Conservation (phyloP, 1,140 invertebrate genomes). For the Drosophila prosaltans region DNA sequence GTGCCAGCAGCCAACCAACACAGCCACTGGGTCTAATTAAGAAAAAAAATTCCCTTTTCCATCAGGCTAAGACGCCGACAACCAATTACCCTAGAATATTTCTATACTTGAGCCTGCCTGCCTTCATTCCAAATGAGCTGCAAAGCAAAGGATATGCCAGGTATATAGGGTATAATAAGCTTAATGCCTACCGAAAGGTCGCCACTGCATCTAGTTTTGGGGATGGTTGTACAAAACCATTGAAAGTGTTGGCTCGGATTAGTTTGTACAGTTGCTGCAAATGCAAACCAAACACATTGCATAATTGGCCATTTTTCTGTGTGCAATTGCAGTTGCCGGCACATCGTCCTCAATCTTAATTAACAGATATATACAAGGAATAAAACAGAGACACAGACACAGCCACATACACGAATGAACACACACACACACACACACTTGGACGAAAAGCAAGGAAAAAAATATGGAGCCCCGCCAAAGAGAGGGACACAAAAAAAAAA, state of each 20-base stretch:
- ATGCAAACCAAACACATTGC: slow-evolving; percentile 65
- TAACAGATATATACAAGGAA: slow-evolving; percentile 78
- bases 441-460: slow-evolving; percentile 31
- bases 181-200: slow-evolving; percentile 39
- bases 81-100: not conserved
- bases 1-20: slow-evolving; percentile 36
- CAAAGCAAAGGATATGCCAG: not conserved
- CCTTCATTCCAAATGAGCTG: too few species aligned
- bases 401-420: not conserved
- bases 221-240: slow-evolving; percentile 14
- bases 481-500: slow-evolving; percentile 4
- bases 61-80: not conserved
- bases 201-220: slow-evolving; percentile 30
- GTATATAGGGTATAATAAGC: slow-evolving; percentile 27
- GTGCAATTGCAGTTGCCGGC: slow-evolving; percentile 64
- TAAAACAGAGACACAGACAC: slow-evolving; percentile 45
- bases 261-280: slow-evolving; percentile 21
- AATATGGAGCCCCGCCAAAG: slow-evolving; percentile 4
- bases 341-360: slow-evolving; percentile 80
- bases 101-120: not conserved
- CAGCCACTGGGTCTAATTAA: slow-evolving; percentile 42
- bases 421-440: slow-evolving; percentile 1
- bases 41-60: slow-evolving; percentile 1
- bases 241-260: slow-evolving; percentile 24
- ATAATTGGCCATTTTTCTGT: slow-evolving; percentile 80